These are phyloP conservation scores for Chiloscyllium plagiosum DNA, from an alignment of 2,113 vertebrate genomes.

Conservation along the genomic window DNA sequence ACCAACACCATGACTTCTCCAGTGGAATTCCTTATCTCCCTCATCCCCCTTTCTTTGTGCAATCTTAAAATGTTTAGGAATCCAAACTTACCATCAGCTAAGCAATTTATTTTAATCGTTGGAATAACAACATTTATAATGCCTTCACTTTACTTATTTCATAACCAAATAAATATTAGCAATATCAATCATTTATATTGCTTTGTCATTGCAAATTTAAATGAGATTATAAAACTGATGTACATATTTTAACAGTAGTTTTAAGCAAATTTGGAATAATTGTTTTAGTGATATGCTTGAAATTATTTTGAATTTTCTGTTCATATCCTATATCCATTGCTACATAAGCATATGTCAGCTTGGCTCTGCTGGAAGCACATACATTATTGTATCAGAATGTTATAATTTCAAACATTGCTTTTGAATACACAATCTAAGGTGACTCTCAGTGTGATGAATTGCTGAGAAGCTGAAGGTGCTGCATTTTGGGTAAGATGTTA, in stretches of 20 bases:
- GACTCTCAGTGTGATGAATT: neutral
- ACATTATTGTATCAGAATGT: neutral
- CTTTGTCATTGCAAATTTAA: neutral
- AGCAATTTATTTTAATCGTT: neutral
- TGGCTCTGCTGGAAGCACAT: neutral
- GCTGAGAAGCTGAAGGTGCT: neutral
- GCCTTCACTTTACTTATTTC: too few relatives aligned
- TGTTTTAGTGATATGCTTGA: neutral
- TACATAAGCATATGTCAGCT: neutral
- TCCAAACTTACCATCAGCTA: neutral
- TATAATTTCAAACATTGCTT: neutral
- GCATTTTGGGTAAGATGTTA: neutral
- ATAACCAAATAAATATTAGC: too few relatives aligned
- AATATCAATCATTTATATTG: neutral
- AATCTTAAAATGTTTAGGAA: neutral
- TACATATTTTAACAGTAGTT: too few relatives aligned
- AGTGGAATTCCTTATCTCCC: neutral
- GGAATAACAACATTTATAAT: neutral
- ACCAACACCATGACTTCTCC: neutral
- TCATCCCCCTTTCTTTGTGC: neutral
- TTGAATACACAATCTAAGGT: neutral
- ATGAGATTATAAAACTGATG: neutral
- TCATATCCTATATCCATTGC: neutral
- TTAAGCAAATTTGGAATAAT: neutral
- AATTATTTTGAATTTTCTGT: neutral